Percentiles rank a stretch among this genome's conserved stretches.
Conservation (phyloP, 1,140 invertebrate genomes). For the Thaumetopoea pityocampa region DNA sequence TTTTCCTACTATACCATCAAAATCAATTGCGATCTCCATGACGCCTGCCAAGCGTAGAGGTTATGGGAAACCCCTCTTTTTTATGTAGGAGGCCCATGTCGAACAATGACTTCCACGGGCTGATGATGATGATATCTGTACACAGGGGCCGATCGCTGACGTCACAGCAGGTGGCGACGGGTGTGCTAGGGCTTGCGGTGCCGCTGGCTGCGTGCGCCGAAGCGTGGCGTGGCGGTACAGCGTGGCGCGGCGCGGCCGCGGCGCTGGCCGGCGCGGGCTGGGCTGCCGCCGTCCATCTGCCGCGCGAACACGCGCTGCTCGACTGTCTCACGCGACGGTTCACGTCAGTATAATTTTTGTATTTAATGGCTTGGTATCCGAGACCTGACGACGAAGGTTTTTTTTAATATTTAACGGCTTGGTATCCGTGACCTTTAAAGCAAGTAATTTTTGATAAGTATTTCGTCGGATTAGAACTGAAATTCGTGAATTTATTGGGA, state of each 20-base stretch:
- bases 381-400: neutral
- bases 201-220: conserved; percentile 26
- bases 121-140: neutral
- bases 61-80: too few relatives aligned
- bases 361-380: neutral
- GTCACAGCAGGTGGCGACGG: conserved; percentile 33
- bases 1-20: too few relatives aligned
- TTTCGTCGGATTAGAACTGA: too few relatives aligned
- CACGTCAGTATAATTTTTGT: conserved; percentile 30
- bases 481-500: too few relatives aligned
- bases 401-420: neutral
- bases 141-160: conserved; percentile 55
- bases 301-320: conserved; percentile 13
- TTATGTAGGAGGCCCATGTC: neutral
- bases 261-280: conserved; percentile 38
- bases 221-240: conserved; percentile 9
- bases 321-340: conserved; percentile 28
- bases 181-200: conserved; percentile 25
- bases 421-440: too few relatives aligned
- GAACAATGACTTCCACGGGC: neutral
- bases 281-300: conserved; percentile 24
- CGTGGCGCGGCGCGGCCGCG: conserved; percentile 17
- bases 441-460: too few relatives aligned
- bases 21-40: too few relatives aligned
- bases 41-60: too few relatives aligned